phyloP scores from a whole-genome alignment of 1,140 invertebrate species.

The Tigriopus japonicus region DNA sequence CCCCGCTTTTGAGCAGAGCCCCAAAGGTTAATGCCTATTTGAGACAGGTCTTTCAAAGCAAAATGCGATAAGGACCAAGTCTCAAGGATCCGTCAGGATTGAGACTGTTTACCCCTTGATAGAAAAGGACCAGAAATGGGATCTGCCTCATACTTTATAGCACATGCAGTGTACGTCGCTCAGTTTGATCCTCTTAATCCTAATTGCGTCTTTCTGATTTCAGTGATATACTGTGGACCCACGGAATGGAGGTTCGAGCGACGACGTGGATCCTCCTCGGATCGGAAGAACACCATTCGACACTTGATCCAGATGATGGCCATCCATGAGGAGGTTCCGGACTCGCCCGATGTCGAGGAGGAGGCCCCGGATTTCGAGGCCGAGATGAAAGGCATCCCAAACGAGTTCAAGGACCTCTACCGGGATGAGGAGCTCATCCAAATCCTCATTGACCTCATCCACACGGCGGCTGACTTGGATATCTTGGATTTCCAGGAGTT shows the following conservation, averaged over 20 bases:
- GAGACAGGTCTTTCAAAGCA: no score
- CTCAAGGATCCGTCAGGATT: no score
- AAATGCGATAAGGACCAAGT: no score
- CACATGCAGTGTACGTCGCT: no score
- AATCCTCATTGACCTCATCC: conserved; percentile 5
- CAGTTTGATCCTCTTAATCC: no score
- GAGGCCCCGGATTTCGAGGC: background rate
- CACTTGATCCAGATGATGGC: conserved; percentile 12
- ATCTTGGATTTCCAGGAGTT: conserved; percentile 11
- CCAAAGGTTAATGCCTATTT: no score
- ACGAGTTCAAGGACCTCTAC: conserved; percentile 7
- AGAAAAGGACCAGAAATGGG: no score
- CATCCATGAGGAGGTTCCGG: background rate
- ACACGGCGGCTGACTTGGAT: conserved; percentile 8
- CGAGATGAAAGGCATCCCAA: background rate
- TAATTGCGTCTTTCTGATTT: background rate
- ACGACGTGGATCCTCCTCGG: background rate
- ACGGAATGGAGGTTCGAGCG: conserved; percentile 3
- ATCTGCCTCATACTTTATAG: no score
- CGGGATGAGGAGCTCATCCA: background rate
- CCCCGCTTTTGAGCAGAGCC: no score
- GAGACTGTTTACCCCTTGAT: no score
- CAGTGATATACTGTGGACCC: conserved; percentile 11
- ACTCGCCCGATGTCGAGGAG: background rate
- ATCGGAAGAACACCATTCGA: conserved; percentile 8